These are phyloP conservation scores for Chroicocephalus ridibundus DNA, from an alignment of 2,113 vertebrate species.

Conservation along the genomic window DNA sequence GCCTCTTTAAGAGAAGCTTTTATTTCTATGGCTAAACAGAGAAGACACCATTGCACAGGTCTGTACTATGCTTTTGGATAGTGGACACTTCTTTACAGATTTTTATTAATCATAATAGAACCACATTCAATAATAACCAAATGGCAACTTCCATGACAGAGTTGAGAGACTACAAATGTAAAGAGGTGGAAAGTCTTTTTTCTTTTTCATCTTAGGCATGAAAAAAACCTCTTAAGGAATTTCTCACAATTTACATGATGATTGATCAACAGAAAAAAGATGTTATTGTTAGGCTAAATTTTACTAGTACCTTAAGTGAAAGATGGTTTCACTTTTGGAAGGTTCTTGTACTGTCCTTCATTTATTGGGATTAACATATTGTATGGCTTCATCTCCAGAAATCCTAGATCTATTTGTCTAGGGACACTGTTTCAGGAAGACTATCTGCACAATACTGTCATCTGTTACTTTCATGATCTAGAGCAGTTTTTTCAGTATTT, in stretches of 20 bases:
- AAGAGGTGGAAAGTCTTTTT: neutral
- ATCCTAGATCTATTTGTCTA: neutral
- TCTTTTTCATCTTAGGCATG: neutral
- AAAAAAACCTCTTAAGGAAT: neutral
- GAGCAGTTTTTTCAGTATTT: neutral
- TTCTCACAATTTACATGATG: neutral
- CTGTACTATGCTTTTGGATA: neutral
- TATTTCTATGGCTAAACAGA: neutral
- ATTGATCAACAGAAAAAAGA: neutral
- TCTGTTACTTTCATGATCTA: neutral
- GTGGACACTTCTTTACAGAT: neutral
- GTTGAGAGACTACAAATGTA: neutral
- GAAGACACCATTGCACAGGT: rapidly evolving
- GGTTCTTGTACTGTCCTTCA: neutral
- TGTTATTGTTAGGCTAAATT: neutral
- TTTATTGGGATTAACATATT: neutral
- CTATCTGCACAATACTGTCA: neutral
- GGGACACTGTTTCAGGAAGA: neutral
- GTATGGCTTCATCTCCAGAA: neutral
- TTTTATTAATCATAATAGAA: neutral
- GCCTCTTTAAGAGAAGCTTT: neutral
- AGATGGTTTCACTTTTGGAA: neutral
- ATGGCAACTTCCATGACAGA: neutral
- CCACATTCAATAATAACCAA: neutral
- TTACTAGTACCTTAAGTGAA: neutral